phyloP scores from a whole-genome alignment of 2,113 vertebrate genomes.

The Leptobrachium ailaonicum region DNA sequence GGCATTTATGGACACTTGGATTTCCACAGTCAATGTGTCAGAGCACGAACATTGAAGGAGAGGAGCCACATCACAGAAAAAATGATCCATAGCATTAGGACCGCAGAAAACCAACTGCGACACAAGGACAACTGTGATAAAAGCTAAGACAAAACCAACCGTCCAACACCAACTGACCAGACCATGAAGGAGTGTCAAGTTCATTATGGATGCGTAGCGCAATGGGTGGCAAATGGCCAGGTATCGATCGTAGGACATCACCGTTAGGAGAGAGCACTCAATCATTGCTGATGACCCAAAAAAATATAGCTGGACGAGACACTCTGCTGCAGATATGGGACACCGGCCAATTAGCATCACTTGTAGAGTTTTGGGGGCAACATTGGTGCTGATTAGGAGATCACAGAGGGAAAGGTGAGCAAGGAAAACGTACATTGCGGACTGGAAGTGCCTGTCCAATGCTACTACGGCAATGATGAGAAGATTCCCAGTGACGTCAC shows the following conservation, averaged over 20 bases:
- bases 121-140: background rate
- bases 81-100: background rate
- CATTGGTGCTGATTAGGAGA: background rate
- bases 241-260: too few relatives aligned
- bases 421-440: conserved; percentile 5
- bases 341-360: background rate
- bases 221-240: too few relatives aligned
- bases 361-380: background rate
- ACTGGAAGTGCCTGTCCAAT: background rate
- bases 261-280: background rate
- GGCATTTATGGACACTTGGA: background rate
- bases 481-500: conserved; percentile 14
- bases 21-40: background rate
- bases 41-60: conserved; percentile 2
- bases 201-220: too few relatives aligned
- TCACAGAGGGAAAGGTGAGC: background rate
- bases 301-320: background rate
- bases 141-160: background rate
- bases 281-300: background rate
- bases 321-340: background rate
- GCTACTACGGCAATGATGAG: conserved; percentile 17
- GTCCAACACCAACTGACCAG: background rate
- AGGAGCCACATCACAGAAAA: conserved; percentile 1
- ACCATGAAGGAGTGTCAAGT: too few relatives aligned
- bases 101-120: too few relatives aligned